A percentile compares a stretch with the other conserved stretches of the same genome.
These are phyloP conservation scores for Notodonta ziczac DNA, from an alignment of 2,888 invertebrate species.

Conservation along the genomic window DNA sequence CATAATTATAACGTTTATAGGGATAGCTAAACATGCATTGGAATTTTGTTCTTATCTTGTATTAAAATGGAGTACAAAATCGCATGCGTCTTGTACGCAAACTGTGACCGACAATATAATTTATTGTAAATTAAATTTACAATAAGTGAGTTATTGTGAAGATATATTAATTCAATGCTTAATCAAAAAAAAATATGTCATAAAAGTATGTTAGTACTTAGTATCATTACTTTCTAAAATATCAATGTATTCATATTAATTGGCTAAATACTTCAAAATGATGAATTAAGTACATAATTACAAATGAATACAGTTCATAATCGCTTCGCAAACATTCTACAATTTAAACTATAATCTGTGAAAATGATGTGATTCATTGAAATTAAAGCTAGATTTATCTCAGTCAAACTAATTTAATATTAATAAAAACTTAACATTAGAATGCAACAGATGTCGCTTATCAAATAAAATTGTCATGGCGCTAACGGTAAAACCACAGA, in stretches of 20 bases:
- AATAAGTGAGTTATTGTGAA: too few species aligned
- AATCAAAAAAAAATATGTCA: too few species aligned
- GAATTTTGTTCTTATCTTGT: not conserved
- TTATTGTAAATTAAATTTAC: too few species aligned
- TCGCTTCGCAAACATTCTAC: not conserved
- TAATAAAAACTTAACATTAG: constrained; percentile 9
- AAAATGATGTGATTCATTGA: not conserved
- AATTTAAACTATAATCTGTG: not conserved
- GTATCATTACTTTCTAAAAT: too few species aligned
- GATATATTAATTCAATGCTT: too few species aligned
- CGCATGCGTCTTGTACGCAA: not conserved
- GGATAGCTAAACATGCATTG: not conserved
- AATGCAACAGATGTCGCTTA: not conserved
- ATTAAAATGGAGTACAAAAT: not conserved
- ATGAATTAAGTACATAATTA: too few species aligned
- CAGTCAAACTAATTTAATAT: constrained; percentile 36
- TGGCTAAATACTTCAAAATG: too few species aligned
- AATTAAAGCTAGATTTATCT: constrained; percentile 47
- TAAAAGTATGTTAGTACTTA: too few species aligned
- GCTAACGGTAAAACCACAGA: not conserved
- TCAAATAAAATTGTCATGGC: not conserved
- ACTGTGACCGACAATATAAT: too few species aligned
- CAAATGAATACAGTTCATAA: not conserved
- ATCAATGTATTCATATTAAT: too few species aligned
- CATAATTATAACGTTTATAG: not conserved